These are phyloP conservation scores for Drosophila parabipectinata DNA, from an alignment of 1,140 invertebrate species.

Conservation along the genomic window DNA sequence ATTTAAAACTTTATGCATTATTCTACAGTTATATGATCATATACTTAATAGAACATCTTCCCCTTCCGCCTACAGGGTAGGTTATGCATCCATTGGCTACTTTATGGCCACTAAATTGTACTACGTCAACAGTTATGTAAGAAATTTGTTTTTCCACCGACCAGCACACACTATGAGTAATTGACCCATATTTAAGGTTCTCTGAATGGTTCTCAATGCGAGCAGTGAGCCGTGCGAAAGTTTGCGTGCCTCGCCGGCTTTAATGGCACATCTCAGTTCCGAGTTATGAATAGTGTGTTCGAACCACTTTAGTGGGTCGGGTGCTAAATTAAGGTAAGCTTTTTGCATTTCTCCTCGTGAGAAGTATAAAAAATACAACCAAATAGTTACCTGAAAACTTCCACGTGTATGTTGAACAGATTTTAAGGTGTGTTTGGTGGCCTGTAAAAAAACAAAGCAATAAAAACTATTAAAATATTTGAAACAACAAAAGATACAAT, in stretches of 20 bases:
- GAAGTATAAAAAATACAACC: conserved; percentile 6
- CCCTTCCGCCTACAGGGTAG: not conserved
- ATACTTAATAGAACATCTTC: too few species aligned
- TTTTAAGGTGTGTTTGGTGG: conserved; percentile 36
- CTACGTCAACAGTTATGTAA: conserved; percentile 58
- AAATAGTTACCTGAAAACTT: conserved; percentile 58
- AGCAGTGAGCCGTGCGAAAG: conserved; percentile 46
- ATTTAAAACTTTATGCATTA: too few species aligned
- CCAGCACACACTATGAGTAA: conserved; percentile 7
- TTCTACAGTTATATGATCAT: too few species aligned
- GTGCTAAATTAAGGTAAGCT: conserved; percentile 1
- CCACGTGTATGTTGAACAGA: too few species aligned
- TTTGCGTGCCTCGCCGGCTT: conserved; percentile 47
- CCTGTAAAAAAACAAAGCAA: conserved; percentile 48
- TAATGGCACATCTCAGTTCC: conserved; percentile 29
- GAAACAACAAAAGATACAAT: conserved; percentile 15
- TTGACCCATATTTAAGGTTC: conserved; percentile 72
- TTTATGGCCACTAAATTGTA: conserved; percentile 43
- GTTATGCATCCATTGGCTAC: conserved; percentile 9
- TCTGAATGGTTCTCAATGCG: conserved; percentile 56
- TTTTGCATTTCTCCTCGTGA: not conserved
- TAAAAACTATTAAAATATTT: conserved; percentile 65
- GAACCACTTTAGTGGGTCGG: conserved; percentile 23
- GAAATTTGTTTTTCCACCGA: conserved; percentile 23
- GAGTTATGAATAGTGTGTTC: conserved; percentile 32